phyloP scores from a whole-genome alignment of 2,888 invertebrate species.

The Scrobipalpa atriplicella region DNA sequence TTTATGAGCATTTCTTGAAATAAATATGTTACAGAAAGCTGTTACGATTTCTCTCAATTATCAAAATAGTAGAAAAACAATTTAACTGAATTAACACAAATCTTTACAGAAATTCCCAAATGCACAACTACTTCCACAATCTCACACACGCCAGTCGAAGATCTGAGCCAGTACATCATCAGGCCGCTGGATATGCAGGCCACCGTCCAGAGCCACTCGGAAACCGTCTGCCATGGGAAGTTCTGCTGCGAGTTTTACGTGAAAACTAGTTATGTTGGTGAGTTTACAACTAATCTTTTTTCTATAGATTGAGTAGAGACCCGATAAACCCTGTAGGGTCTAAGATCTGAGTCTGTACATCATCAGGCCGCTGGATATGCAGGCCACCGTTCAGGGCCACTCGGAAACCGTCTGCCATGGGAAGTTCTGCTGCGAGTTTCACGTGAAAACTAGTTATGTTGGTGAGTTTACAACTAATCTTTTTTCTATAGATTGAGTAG shows the following conservation, averaged over 20 bases:
- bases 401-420: slow-evolving; percentile 59
- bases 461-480: slow-evolving; percentile 35
- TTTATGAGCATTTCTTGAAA: too few relatives aligned
- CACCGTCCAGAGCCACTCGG: slow-evolving; percentile 47
- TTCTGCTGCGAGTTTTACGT: slow-evolving; percentile 69
- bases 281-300: slow-evolving; percentile 15
- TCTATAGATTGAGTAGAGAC: too few relatives aligned
- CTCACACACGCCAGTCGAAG: slow-evolving; percentile 41
- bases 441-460: slow-evolving; percentile 49
- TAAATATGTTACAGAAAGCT: too few relatives aligned
- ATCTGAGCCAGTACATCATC: slow-evolving; percentile 57
- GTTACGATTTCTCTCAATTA: too few relatives aligned
- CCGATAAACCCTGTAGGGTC: too few relatives aligned
- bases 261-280: slow-evolving; percentile 46
- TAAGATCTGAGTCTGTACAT: slow-evolving; percentile 60
- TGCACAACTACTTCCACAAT: slow-evolving; percentile 8
- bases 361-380: slow-evolving; percentile 54
- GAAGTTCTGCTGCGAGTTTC: slow-evolving; percentile 65
- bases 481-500: too few relatives aligned
- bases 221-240: slow-evolving; percentile 57
- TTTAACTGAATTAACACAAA: too few relatives aligned
- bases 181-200: slow-evolving; percentile 55
- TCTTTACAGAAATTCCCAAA: background rate
- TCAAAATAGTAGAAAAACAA: too few relatives aligned
- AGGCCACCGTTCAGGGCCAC: slow-evolving; percentile 48